Evolutionary conservation across 2,113 vertebrate genomes (phyloP), one percentile per base, ranked within the genome.

Genomic region (Anolis sagrei): DNA sequence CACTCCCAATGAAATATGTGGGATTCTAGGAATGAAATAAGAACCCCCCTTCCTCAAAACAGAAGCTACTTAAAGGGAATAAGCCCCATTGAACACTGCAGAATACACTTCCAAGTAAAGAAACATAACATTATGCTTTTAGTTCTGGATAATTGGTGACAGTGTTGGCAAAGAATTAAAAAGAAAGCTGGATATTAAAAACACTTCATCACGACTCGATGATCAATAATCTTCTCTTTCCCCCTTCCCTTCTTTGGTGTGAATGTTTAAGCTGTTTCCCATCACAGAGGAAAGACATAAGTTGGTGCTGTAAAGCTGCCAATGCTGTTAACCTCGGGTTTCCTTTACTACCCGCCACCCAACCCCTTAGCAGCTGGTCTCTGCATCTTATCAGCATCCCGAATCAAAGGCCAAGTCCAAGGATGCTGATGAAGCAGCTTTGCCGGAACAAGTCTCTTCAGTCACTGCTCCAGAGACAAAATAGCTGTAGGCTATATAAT

Each of bases 401-500:
- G 49, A 61, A 29, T 0, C 32, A 83, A 79, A 90, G 78, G 36
- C 44, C 85, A 76, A 74, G 80, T 32, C 76, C 86, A 0, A 27
- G 0, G 75, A 29, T 73, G 23, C 66, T 72, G 84, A 87, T 79
- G 36, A 81, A 80, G 54, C 70, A 44, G 27, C 70, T 72, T 39
- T 84, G 66, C 81, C 83, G 81, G 39, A 83, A 86, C 49, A 11
- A 19, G 82, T 18, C 0, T 0, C 85, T 76, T 70, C 77, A 74
- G 58, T 14, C 66, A 29, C 16, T n/a, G 5, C 0, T 0, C 14
- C 62, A 11, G 58, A 79, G 3, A 82, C 1, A 62, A 77, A 75
- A 90, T n/a, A 0, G 7, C 92, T 88, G 51, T 86, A 90, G 87
- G 79, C 87, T 86, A 25, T 0, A 0, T 83, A 76, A 80, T 86